Base-by-base conservation (phyloP, 2,797 vertebrate species). In the Capromys pilorides region DNA sequence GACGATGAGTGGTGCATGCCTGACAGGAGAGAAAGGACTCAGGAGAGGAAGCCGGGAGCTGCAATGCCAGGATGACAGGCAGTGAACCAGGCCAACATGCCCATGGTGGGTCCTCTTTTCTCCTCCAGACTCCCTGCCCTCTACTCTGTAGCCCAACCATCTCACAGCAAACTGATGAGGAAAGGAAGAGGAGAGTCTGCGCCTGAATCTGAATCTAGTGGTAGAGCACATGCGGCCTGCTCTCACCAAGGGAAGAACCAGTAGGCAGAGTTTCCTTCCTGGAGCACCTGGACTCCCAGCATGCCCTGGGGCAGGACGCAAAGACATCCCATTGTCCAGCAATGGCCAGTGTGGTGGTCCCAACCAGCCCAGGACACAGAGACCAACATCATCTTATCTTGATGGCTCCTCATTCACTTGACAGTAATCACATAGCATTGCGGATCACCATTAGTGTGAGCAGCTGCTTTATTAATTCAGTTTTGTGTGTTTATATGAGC, bases 151-250 rank as follows among this genome's bases (percentile, higher is more conserved):
- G 41, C 12, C 16, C 24, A 54, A 10, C 45, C 33, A 78, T 73
- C 64, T 88, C 36, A 59, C 5, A 36, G 1, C 31, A 87, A 61
- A 22, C 14, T 45, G 66, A 26, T 2, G 3, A 14, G 90, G 24
- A 39, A 49, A 90, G 28, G 45, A 57, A 90, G 73, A 92, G 45
- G 69, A 79, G 86, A 83, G 28, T 69, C 45, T 39, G 36, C 82
- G 41, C 18, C 14, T 57, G 18, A n/a, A 28, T 69, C 36, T 66
- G 81, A 64, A 21, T 66, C 66, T 86, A 45, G 28, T 62, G 66
- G 26, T 12, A 85, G 10, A 81, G 12, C 51, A 13, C 13, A 36
- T 86, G 39, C 57, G 24, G 6, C 49, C 16, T 64, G 31, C 33
- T 75, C 4, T 33, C 33, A 54, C 2, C 51, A 31, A 90, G 67